Evolutionary conservation across 2,888 invertebrate species (phyloP).

Genomic region (Helleia helle): DNA sequence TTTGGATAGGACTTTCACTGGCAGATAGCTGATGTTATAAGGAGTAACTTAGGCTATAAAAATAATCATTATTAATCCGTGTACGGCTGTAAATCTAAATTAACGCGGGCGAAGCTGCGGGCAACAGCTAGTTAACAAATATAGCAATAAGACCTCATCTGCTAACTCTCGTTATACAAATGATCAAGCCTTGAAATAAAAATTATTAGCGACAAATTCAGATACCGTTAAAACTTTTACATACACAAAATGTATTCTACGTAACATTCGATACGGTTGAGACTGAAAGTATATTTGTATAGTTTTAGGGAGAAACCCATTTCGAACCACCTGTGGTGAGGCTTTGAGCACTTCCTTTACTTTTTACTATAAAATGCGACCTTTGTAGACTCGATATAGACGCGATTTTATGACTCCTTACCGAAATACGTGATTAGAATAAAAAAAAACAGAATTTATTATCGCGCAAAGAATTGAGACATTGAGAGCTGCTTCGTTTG

Average conservation of each 20-base stretch:
- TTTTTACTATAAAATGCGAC: constrained; percentile 18
- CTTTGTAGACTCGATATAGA: constrained; percentile 13
- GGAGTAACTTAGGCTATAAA: too few species aligned
- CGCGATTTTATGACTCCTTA: constrained; percentile 16
- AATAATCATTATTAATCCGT: too few species aligned
- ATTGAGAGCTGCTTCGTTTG: not conserved
- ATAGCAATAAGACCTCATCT: too few species aligned
- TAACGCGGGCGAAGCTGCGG: too few species aligned
- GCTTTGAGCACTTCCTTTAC: constrained; percentile 17
- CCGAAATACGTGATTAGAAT: constrained; percentile 11
- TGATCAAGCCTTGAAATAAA: constrained; percentile 4
- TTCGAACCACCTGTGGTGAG: constrained; percentile 13
- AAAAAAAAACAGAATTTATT: constrained; percentile 4
- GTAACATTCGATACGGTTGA: not conserved
- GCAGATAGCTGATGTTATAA: too few species aligned
- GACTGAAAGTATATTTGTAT: not conserved
- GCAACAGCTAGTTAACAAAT: too few species aligned
- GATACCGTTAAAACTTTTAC: constrained; percentile 10
- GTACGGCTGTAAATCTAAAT: too few species aligned
- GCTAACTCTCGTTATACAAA: too few species aligned
- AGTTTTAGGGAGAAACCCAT: constrained; percentile 7
- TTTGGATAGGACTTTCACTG: too few species aligned
- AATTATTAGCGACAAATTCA: constrained; percentile 13
- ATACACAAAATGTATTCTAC: not conserved
- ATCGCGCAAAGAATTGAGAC: not conserved